Evolutionary conservation across 2,797 vertebrate species (phyloP), one percentile per base, ranked within the genome.

Genomic region (Malacoctenus gilli): DNA sequence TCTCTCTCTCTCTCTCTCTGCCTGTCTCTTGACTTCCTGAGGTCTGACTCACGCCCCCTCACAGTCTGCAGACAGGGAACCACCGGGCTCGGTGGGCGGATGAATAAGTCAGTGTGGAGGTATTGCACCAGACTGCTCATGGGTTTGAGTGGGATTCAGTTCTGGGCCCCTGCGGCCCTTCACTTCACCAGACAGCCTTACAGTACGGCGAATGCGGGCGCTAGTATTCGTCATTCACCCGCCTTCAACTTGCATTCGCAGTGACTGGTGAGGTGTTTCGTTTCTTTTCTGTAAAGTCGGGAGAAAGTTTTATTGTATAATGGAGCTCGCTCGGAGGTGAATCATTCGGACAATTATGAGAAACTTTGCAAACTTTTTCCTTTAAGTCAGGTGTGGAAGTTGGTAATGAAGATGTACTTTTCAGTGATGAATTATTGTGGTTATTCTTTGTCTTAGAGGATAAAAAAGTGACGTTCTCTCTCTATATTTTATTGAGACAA

Each of bases 41-140:
- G 46, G 60, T 76, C 40, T 74, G 79, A 81, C 60, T 83, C 74
- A 77, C 72, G 57, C 62, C 64, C 54, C 50, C 65, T 68, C 21
- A 2, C 65, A 68, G 71, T 60, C 75, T 76, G 67, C 65, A 53
- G 61, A 74, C 53, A 35, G 66, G 83, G 52, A 77, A 72, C 64
- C 54, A 53, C 66, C 51, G 68, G 51, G 23, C 35, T n/a, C 28
- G 10, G 79, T 79, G 67, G 68, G 59, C 42, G 63, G 77, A 78
- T 74, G 67, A 79, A 70, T 68, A 63, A 43, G 49, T 71, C 48
- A 64, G 68, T 61, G 73, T 62, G 68, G 72, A 72, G 65, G 68
- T 57, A 72, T 65, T 68, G 11, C 67, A 70, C 61, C 50, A 66
- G 68, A 59, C 36, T 70, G 69, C 63, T 54, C 50, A 49, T 62